Evolutionary conservation across 2,113 vertebrate genomes (phyloP).

Genomic region (Narcine bancroftii): DNA sequence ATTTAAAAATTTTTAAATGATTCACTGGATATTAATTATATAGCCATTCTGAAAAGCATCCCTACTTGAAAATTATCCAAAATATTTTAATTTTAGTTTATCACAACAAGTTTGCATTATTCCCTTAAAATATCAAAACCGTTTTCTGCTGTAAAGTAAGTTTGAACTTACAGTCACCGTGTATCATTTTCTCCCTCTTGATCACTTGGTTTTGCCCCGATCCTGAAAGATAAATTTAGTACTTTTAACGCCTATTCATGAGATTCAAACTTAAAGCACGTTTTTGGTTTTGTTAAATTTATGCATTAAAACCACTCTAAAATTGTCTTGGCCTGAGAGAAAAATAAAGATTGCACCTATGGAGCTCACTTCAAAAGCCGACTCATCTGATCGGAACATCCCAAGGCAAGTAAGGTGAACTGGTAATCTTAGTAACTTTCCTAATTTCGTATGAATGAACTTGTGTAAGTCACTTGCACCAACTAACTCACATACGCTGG

Average conservation of each 20-base stretch:
- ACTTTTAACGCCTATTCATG: not conserved
- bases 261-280: not conserved
- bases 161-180: conserved; percentile 17
- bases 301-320: not conserved
- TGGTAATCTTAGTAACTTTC: not conserved
- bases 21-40: not conserved
- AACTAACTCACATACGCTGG: too few species aligned
- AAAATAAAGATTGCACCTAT: not conserved
- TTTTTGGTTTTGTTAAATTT: not conserved
- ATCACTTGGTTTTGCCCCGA: not conserved
- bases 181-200: not conserved
- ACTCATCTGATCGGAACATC: not conserved
- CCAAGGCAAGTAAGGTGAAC: too few species aligned
- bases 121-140: not conserved
- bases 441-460: not conserved
- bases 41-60: not conserved
- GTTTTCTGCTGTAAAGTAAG: not conserved
- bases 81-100: not conserved
- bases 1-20: too few species aligned
- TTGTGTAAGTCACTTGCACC: not conserved
- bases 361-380: not conserved
- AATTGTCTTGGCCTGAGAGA: not conserved
- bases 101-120: too few species aligned
- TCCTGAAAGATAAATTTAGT: conserved; percentile 18
- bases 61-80: not conserved